These are phyloP conservation scores for Arctia plantaginis DNA, from an alignment of 2,888 invertebrate species.

Conservation along the genomic window DNA sequence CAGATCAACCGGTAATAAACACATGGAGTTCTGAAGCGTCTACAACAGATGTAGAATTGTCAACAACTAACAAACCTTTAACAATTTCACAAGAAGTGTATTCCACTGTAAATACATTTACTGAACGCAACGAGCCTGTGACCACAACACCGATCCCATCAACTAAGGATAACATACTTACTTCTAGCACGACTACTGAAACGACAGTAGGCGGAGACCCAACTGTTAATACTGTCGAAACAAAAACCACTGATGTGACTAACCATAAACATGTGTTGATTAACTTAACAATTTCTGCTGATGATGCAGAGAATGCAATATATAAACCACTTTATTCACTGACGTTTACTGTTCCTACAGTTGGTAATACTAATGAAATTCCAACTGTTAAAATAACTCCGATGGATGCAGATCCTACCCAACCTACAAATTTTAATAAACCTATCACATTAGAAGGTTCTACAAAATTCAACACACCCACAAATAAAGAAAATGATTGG, in stretches of 20 bases:
- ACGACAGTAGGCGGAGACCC: conserved; percentile 47
- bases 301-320: conserved; percentile 78
- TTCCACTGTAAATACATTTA: conserved; percentile 60
- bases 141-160: conserved; percentile 60
- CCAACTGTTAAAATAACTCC: conserved; percentile 87
- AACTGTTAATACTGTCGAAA: conserved; percentile 67
- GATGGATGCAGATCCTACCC: conserved; percentile 75
- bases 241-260: conserved; percentile 69
- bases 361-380: conserved; percentile 81
- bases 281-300: conserved; percentile 93
- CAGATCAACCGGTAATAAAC: conserved; percentile 1
- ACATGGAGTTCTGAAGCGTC: conserved; percentile 9
- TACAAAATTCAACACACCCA: conserved; percentile 59
- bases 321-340: conserved; percentile 91
- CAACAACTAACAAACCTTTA: conserved; percentile 39
- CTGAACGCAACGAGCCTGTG: conserved; percentile 67
- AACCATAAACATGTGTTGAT: conserved; percentile 90
- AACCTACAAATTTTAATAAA: conserved; percentile 77
- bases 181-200: conserved; percentile 43
- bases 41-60: conserved; percentile 20
- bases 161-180: conserved; percentile 57
- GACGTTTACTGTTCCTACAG: conserved; percentile 92
- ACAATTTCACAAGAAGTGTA: conserved; percentile 47
- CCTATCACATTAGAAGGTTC: conserved; percentile 75
- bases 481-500: conserved; percentile 66